Percentiles rank a stretch among this genome's conserved stretches.
Evolutionary conservation across 2,888 invertebrate genomes (phyloP).

Genomic region (Hedya salicella): DNA sequence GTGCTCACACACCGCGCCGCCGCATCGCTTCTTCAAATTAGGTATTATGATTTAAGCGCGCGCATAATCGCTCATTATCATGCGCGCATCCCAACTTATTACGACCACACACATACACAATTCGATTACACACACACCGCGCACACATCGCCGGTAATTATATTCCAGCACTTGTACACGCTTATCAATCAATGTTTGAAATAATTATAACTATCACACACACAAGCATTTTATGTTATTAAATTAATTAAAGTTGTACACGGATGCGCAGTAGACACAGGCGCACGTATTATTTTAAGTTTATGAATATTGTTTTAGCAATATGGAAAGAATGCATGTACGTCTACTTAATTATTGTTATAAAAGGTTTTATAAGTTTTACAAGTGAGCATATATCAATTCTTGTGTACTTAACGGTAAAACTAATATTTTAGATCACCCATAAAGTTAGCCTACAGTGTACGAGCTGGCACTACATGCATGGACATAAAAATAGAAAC

Average conservation of each 20-base stretch:
- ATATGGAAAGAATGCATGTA: neutral
- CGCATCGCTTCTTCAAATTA: slow-evolving; percentile 35
- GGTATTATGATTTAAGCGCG: slow-evolving; percentile 39
- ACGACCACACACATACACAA: slow-evolving; percentile 16
- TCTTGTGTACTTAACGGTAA: no score
- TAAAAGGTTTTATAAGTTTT: neutral
- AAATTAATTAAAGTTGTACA: slow-evolving; percentile 35
- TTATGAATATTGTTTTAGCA: slow-evolving; percentile 15
- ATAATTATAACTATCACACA: slow-evolving; percentile 36
- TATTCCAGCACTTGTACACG: slow-evolving; percentile 25
- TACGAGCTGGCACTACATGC: neutral
- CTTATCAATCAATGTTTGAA: slow-evolving; percentile 41
- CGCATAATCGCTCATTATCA: slow-evolving; percentile 38
- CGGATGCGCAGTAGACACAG: neutral
- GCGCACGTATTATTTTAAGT: neutral
- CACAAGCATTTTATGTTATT: slow-evolving; percentile 28
- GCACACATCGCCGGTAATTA: slow-evolving; percentile 18
- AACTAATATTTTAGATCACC: no score
- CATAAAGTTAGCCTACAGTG: neutral
- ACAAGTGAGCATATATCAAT: neutral
- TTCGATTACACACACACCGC: neutral
- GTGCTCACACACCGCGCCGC: slow-evolving; percentile 22
- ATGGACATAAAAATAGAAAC: no score
- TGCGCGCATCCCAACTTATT: slow-evolving; percentile 28
- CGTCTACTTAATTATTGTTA: slow-evolving; percentile 6